phyloP scores from a whole-genome alignment of 1,140 invertebrate genomes.

The Cherax destructor region DNA sequence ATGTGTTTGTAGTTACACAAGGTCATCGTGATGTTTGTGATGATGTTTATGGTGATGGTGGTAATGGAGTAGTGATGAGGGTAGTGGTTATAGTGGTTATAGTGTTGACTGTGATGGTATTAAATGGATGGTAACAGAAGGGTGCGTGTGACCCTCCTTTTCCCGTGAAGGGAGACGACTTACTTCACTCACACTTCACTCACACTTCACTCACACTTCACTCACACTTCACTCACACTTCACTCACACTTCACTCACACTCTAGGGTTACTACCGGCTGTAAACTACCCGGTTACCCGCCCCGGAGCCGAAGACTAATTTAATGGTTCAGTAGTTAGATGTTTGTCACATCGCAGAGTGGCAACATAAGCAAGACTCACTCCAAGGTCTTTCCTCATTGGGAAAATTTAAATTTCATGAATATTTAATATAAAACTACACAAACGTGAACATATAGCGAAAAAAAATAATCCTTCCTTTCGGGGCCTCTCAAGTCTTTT shows the following conservation, averaged over 20 bases:
- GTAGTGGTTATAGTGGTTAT: neutral
- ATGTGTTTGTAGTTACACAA: too few relatives aligned
- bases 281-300: conserved; percentile 33
- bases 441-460: too few relatives aligned
- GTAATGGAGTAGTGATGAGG: neutral
- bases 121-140: too few relatives aligned
- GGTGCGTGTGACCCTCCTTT: neutral
- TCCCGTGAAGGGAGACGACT: neutral
- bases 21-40: too few relatives aligned
- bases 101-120: neutral
- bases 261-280: conserved; percentile 23
- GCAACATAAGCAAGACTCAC: neutral
- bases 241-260: neutral
- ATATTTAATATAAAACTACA: too few relatives aligned
- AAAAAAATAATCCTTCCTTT: too few relatives aligned
- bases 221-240: neutral
- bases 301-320: conserved; percentile 27
- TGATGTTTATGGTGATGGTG: neutral
- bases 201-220: conserved; percentile 19
- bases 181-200: conserved; percentile 7
- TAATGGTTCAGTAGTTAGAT: conserved; percentile 34
- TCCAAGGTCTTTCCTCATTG: too few relatives aligned
- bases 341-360: neutral
- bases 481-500: too few relatives aligned
- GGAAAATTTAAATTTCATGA: too few relatives aligned